Base-by-base conservation (phyloP, 2,888 invertebrate genomes). In the Camptogramma bilineatum region DNA sequence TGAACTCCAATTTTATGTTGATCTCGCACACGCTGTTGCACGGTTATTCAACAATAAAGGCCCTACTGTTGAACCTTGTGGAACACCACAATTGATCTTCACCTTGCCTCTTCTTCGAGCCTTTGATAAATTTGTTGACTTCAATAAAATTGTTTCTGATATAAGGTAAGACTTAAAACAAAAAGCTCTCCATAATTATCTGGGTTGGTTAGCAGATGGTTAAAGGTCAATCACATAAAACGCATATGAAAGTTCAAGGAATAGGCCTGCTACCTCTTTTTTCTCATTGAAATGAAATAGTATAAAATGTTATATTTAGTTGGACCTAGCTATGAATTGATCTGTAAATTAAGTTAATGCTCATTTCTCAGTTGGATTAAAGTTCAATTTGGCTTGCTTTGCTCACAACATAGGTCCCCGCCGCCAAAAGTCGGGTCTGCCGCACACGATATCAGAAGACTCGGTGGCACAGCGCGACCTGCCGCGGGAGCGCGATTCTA, bases 361-460 rank as follows among this genome's bases (percentile, higher is more conserved):
- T 21, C 21, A 21, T 21, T 21, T 3, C 21, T 21, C 21, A 21
- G 21, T 21, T 3, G 21, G 21, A 21, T 21, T 21, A 21, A 21
- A 21, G 21, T 21, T 21, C 2, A 21, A 21, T 21, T 21, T 21
- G 21, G 2, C 21, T 21, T 24, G 24, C 9, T 24, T 13, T 13
- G 10, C 24, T 21, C 24, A 39, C 8, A 10, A 34, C 34, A 8
- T n/a, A 87, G 88, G 86, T 16, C 76, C 71, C 44, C 84, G 89
- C 0, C 86, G 90, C 64, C 83, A 80, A 65, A 84, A 83, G 70
- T 62, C 83, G 0, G 86, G 85, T 0, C 80, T 89, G 51, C 87
- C 91, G 66, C 88, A 85, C 77, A 84, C 91, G 31, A 86, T 86
- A 64, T 86, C 90, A 0, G 91, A 92, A 67, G 91, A 91, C 76